Evolutionary conservation across 1,140 invertebrate genomes (phyloP).

Genomic region (Aleiodes sp.): DNA sequence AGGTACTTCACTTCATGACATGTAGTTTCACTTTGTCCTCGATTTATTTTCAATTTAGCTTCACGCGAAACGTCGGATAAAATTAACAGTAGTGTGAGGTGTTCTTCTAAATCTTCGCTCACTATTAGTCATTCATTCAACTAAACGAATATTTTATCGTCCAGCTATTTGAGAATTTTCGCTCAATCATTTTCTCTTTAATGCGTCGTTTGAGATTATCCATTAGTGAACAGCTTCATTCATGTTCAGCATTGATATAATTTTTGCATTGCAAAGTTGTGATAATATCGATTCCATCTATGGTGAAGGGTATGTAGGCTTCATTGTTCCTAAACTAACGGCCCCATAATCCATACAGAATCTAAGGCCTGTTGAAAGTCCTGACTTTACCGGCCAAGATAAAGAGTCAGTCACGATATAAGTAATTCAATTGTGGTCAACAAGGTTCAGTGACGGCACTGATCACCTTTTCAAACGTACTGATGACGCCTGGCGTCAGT

Average conservation of each 20-base stretch:
- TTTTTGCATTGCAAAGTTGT: conserved; percentile 16
- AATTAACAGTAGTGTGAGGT: no score
- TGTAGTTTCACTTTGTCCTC: no score
- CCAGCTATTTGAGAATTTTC: neutral
- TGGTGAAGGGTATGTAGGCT: conserved; percentile 8
- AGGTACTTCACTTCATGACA: no score
- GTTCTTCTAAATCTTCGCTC: neutral
- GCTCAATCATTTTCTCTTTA: neutral
- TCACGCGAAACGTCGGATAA: no score
- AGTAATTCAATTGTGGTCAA: no score
- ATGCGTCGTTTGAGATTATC: conserved; percentile 16
- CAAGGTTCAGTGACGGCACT: no score
- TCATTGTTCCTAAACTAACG: conserved; percentile 24
- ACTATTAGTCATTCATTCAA: neutral
- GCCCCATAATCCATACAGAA: conserved; percentile 28
- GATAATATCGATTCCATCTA: neutral
- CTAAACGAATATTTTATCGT: neutral
- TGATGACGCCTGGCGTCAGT: no score
- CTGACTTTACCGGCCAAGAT: no score
- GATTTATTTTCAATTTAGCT: no score
- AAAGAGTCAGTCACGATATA: no score
- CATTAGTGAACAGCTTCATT: conserved; percentile 44
- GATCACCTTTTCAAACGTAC: no score
- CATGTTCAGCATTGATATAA: conserved; percentile 44
- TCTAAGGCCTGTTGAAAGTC: neutral